These are phyloP conservation scores for Ceryle rudis DNA, from an alignment of 2,797 vertebrate genomes.

Conservation along the genomic window DNA sequence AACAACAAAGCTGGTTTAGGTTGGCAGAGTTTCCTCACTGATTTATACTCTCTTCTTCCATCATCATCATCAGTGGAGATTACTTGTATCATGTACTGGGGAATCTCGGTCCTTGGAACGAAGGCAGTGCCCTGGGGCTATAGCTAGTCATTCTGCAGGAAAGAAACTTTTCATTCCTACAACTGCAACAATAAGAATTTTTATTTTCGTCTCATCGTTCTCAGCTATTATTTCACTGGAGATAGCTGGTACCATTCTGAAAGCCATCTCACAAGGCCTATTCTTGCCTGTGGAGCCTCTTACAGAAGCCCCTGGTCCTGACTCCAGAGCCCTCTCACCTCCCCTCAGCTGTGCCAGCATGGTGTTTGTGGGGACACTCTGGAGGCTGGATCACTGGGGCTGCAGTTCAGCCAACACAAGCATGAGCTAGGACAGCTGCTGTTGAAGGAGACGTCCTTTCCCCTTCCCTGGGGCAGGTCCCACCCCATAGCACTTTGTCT, in stretches of 20 bases:
- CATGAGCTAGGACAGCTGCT: neutral
- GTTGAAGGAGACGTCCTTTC: neutral
- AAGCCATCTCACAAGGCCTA: neutral
- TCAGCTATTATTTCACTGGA: neutral
- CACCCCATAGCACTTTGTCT: neutral
- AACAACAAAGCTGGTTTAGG: neutral
- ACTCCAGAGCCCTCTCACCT: neutral
- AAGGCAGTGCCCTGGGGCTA: accelerated
- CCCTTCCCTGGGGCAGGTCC: neutral
- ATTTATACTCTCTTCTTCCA: neutral
- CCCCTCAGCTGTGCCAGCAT: neutral
- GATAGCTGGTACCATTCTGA: neutral
- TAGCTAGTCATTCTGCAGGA: neutral
- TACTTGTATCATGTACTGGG: neutral
- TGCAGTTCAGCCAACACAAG: neutral
- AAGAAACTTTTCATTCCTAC: neutral
- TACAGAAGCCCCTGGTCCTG: neutral
- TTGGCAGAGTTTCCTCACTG: neutral
- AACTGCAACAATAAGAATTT: neutral
- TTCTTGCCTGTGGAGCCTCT: neutral
- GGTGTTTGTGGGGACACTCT: neutral
- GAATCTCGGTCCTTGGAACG: neutral
- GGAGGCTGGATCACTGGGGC: neutral
- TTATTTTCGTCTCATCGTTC: neutral
- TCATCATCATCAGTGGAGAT: neutral